Percentiles rank a stretch among this genome's conserved stretches.
Evolutionary conservation across 2,888 invertebrate species (phyloP).

Genomic region (Nomada goodeniana): DNA sequence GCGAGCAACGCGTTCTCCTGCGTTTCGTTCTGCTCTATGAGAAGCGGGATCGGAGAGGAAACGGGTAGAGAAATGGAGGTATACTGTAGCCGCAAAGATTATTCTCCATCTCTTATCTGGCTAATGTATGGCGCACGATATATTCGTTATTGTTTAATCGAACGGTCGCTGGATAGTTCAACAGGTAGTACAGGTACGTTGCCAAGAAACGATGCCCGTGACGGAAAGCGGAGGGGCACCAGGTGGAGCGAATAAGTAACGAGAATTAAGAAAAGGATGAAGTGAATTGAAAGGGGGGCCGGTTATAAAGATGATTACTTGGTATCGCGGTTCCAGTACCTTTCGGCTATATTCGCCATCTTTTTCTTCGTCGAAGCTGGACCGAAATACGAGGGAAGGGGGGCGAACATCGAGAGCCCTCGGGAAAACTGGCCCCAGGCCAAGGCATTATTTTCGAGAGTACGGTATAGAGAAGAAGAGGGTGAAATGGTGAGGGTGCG

Average conservation of each 20-base stretch:
- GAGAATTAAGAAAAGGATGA: constrained; percentile 21
- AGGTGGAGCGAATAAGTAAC: constrained; percentile 11
- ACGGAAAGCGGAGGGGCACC: neutral
- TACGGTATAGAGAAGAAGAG: neutral
- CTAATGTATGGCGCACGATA: constrained; percentile 45
- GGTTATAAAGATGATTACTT: constrained; percentile 1
- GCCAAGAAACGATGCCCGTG: constrained; percentile 18
- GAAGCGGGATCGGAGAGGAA: neutral
- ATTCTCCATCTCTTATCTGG: neutral
- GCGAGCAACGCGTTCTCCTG: neutral
- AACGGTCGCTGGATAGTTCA: constrained; percentile 59
- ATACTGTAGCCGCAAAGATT: constrained; percentile 3
- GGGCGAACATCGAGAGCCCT: constrained; percentile 56
- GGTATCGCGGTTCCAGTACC: neutral
- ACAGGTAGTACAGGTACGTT: constrained; percentile 61
- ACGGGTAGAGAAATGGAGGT: neutral
- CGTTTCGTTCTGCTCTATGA: neutral
- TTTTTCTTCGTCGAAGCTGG: constrained; percentile 22
- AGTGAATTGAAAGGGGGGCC: neutral
- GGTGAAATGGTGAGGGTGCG: too few species aligned
- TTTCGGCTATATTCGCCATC: constrained; percentile 30
- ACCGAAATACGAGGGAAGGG: constrained; percentile 43
- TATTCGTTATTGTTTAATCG: constrained; percentile 70
- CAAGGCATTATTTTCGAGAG: constrained; percentile 69
- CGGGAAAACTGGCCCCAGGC: constrained; percentile 69